phyloP scores from a whole-genome alignment of 2,797 vertebrate genomes.

The Bryconaethiops microstoma region DNA sequence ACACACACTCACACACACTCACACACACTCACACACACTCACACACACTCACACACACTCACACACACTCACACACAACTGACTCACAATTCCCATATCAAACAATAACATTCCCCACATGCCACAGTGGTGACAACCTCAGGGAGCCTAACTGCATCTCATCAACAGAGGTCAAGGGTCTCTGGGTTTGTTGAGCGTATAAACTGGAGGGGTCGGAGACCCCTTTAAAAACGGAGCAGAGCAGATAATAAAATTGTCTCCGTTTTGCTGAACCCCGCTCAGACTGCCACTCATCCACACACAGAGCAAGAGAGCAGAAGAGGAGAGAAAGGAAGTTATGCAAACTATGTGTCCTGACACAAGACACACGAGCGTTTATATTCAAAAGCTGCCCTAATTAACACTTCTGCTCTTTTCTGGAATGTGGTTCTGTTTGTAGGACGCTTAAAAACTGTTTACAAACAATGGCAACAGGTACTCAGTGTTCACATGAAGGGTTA shows the following conservation, averaged over 20 bases:
- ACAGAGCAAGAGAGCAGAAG: neutral
- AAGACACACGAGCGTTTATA: neutral
- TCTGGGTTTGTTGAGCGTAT: constrained; percentile 45
- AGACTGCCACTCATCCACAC: neutral
- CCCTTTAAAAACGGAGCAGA: constrained; percentile 16
- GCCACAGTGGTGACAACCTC: constrained; percentile 62
- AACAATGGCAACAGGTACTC: neutral
- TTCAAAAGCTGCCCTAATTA: neutral
- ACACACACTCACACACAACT: neutral
- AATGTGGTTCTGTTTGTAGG: neutral
- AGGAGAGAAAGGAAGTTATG: neutral
- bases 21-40: constrained; percentile 15
- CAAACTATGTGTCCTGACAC: neutral
- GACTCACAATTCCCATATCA: constrained; percentile 52
- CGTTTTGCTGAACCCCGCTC: neutral
- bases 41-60: constrained; percentile 8
- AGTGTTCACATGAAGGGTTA: neutral
- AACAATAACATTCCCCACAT: constrained; percentile 74
- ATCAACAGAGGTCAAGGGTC: constrained; percentile 55
- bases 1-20: too few relatives aligned
- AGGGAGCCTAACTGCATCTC: constrained; percentile 54
- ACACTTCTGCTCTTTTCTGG: neutral
- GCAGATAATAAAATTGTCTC: constrained; percentile 24
- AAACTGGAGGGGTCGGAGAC: constrained; percentile 33
- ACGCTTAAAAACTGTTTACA: neutral